Evolutionary conservation across 1,140 invertebrate genomes (phyloP).

Genomic region (Panulirus ornatus): DNA sequence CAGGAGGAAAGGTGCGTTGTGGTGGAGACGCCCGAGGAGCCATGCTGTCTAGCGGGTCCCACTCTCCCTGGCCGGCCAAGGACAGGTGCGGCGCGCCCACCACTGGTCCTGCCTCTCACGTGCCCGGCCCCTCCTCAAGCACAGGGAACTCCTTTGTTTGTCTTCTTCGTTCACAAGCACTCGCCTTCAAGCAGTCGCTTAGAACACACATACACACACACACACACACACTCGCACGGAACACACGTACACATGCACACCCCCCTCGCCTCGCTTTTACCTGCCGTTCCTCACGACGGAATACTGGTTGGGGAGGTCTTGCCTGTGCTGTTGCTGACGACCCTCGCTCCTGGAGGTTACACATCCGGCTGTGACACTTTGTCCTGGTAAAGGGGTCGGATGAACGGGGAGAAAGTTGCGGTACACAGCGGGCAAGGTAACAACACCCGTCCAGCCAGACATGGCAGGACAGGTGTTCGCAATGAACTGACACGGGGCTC

Average conservation of each 20-base stretch:
- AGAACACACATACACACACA: too few species aligned
- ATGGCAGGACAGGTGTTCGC: too few species aligned
- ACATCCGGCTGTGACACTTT: not conserved
- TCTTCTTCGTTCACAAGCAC: slow-evolving; percentile 3
- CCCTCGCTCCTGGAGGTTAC: not conserved
- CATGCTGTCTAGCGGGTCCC: slow-evolving; percentile 36
- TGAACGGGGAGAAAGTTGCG: slow-evolving; percentile 22
- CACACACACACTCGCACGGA: too few species aligned
- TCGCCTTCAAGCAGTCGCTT: not conserved
- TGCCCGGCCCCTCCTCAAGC: not conserved
- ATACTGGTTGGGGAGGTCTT: too few species aligned
- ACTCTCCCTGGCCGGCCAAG: slow-evolving; percentile 6
- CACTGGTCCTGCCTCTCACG: not conserved
- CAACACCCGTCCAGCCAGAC: too few species aligned
- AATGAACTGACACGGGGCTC: too few species aligned
- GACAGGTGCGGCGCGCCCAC: slow-evolving; percentile 2
- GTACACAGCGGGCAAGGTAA: not conserved
- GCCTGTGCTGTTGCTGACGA: not conserved
- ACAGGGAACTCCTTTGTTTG: not conserved
- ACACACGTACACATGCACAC: too few species aligned
- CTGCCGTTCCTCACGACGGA: too few species aligned
- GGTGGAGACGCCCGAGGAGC: slow-evolving; percentile 11
- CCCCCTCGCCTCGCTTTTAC: too few species aligned
- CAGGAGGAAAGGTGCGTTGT: not conserved
- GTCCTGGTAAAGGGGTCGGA: not conserved